Evolutionary conservation across 1,140 invertebrate species (phyloP), one percentile per base, ranked within the genome.

Genomic region (Aphidius ervi): DNA sequence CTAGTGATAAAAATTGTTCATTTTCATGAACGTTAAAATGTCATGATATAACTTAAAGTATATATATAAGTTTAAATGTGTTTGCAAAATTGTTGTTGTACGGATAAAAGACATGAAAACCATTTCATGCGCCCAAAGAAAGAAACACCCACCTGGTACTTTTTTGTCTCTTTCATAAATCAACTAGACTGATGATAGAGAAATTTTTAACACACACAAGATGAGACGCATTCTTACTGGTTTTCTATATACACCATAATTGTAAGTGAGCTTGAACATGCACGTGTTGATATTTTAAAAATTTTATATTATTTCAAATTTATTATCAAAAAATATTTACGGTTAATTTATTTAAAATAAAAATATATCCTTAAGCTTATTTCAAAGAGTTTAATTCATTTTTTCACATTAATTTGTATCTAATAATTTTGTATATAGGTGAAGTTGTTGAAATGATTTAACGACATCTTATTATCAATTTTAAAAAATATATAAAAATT

Each of bases 161-260:
- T 5, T 16, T 48, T 48, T 16, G 16, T 46, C 45, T 31, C 2
- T 31, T 31, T 31, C 23, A 31, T 31, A 31, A 31, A 31, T 31
- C 23, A 31, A 31, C 23, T 31, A 31, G 23, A 31, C 23, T 43
- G 41, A 43, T 55, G 7, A 41, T 45, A 42, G 9, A 7, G 20
- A 46, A 52, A 23, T 43, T 53, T 23, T 31, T 43, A 49, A 47
- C 55, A 31, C 46, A 45, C 60, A 47, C 58, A 47, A 57, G 49
- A 46, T 47, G 52, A 41, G 52, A 40, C 58, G 47, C 61, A 56
- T 63, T 58, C 58, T 59, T 59, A 50, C 59, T 46, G 56, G 59
- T 64, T 65, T 62, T 65, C 60, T 65, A 59, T 60, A 16, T 16
- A 16, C 16, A 65, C 60, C 63, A 58, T 65, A 31, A 31, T 31